Conservation (phyloP, 2,888 invertebrate genomes). For the Heliconius sara region DNA sequence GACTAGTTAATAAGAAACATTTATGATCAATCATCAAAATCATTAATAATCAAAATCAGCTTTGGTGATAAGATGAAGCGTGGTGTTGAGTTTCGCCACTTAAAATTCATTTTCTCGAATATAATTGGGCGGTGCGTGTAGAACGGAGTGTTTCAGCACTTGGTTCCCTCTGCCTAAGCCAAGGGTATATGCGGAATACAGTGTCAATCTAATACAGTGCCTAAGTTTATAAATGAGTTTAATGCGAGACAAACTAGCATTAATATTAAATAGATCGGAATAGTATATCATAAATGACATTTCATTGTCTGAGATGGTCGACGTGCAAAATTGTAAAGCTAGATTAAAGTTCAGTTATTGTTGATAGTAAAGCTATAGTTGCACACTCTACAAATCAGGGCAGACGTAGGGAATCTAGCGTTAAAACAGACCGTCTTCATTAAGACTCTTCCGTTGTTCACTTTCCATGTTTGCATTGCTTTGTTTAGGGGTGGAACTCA, state of each 20-base stretch:
- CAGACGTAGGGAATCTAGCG: too few relatives aligned
- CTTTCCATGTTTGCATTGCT: too few relatives aligned
- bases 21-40: too few relatives aligned
- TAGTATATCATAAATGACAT: constrained; percentile 47
- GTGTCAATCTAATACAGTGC: background rate
- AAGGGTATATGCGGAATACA: too few relatives aligned
- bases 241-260: constrained; percentile 22
- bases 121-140: too few relatives aligned
- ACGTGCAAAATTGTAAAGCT: constrained; percentile 41
- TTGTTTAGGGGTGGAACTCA: too few relatives aligned
- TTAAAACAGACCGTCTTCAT: too few relatives aligned
- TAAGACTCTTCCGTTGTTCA: too few relatives aligned
- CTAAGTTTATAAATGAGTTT: background rate
- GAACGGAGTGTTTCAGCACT: background rate
- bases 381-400: too few relatives aligned
- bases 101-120: background rate
- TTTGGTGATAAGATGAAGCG: background rate
- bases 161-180: too few relatives aligned
- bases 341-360: constrained; percentile 34
- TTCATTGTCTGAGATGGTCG: constrained; percentile 30
- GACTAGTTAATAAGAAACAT: too few relatives aligned
- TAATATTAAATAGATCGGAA: constrained; percentile 46
- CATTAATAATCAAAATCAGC: too few relatives aligned
- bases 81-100: background rate
- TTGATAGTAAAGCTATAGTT: background rate